phyloP scores from a whole-genome alignment of 53 echinoderm and acorn worm genomes.

The Henricia sp. region DNA sequence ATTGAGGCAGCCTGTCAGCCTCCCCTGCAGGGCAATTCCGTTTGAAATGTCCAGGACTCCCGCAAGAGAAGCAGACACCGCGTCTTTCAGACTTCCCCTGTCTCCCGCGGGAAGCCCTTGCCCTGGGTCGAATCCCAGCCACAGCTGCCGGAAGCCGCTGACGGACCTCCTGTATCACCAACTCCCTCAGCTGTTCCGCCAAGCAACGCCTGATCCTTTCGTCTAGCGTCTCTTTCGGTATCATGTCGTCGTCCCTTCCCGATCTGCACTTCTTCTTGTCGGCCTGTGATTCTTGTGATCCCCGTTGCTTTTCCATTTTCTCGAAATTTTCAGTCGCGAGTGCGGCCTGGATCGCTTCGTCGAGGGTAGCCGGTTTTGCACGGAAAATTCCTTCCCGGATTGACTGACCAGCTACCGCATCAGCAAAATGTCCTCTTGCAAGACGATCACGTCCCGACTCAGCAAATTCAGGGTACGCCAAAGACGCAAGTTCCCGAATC shows the following conservation, averaged over 20 bases:
- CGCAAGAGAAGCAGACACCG: conserved; percentile 44
- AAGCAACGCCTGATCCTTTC: not conserved
- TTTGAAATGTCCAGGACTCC: conserved; percentile 15
- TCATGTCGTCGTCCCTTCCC: not conserved
- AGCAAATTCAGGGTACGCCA: conserved; percentile 25
- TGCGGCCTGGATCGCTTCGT: conserved; percentile 20
- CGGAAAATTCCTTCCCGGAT: too few relatives aligned
- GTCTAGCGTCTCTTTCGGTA: not conserved
- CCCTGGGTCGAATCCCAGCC: not conserved
- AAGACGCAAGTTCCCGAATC: conserved; percentile 18
- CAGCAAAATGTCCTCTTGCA: conserved; percentile 37
- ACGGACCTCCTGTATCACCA: not conserved
- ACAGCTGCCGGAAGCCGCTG: not conserved
- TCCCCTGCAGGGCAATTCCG: not conserved
- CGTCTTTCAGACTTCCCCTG: too few relatives aligned
- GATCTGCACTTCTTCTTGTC: not conserved
- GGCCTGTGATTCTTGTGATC: not conserved
- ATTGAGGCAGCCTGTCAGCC: too few relatives aligned
- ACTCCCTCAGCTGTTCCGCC: not conserved
- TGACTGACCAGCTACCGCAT: conserved; percentile 8
- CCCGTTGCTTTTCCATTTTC: not conserved
- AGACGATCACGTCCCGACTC: not conserved
- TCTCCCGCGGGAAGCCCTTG: too few relatives aligned
- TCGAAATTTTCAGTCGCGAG: conserved; percentile 33
- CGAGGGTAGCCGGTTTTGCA: conserved; percentile 14